Evolutionary conservation across 2,888 invertebrate species (phyloP), one percentile per base, ranked within the genome.

Genomic region (Hydriomena furcata): DNA sequence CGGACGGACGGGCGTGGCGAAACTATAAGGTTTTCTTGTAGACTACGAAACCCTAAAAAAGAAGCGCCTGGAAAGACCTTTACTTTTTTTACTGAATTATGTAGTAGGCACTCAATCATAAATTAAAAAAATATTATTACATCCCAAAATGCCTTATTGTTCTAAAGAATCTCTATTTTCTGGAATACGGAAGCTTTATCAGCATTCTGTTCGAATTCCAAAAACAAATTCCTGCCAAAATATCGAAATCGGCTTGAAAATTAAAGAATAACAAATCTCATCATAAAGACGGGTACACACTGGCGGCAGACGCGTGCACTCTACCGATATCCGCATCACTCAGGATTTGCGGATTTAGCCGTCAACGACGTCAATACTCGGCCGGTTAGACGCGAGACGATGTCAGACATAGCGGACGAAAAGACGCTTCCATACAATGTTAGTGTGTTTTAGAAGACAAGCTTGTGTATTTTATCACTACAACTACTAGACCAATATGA

Each of bases 261-360:
- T 63, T 47, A 60, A 49, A 58, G 37, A 59, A 57, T 61, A 59
- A 54, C 63, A 59, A 49, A 44, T 48, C 35, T 34, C 51, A 47
- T 43, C 32, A 43, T 60, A 40, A 54, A 52, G 56, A 42, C 37
- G 57, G 35, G 40, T 60, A 61, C 65, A 58, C 45, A 44, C 58
- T 56, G 50, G 57, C 61, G 66, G 54, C 52, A 37, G 45, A 52
- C 38, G 56, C 44, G 47, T 51, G 53, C 43, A 55, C 30, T 36
- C 46, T 41, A 24, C 57, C 66, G 59, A 60, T 65, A 59, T 55
- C 61, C 45, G 47, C 70, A 73, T 77, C 82, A 77, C 66, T 78
- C 73, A 71, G 79, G 81, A 68, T 84, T 80, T 77, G 61, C 63
- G 77, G 84, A 76, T 84, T 82, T 82, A 66, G 65, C 60, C 74